Conservation (phyloP, 2,888 invertebrate species). For the Perdita meconis region DNA sequence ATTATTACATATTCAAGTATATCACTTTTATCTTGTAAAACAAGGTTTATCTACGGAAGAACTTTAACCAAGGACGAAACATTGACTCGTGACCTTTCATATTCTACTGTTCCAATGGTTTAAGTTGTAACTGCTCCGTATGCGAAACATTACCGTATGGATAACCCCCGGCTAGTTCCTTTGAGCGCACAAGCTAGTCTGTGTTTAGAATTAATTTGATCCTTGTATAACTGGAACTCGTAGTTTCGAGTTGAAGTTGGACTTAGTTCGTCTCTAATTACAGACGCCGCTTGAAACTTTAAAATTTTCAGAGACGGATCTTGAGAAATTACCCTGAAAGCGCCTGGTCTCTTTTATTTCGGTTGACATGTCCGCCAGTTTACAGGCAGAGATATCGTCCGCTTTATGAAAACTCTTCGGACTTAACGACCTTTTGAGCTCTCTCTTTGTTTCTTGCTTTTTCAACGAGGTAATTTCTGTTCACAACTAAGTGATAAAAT, state of each 20-base stretch:
- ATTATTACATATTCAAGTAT: too few species aligned
- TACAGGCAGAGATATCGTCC: not conserved
- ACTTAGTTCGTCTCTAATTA: slow-evolving; percentile 4
- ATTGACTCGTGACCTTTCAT: not conserved
- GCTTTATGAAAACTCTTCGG: not conserved
- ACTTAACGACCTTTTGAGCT: not conserved
- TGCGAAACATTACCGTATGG: not conserved
- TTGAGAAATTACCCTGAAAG: not conserved
- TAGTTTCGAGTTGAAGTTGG: not conserved
- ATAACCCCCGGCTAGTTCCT: not conserved
- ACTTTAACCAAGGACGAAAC: not conserved
- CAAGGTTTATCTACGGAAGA: not conserved
- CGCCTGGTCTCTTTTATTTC: not conserved
- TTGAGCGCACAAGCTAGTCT: not conserved
- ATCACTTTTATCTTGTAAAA: not conserved
- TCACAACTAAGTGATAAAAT: too few species aligned
- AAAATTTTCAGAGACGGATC: not conserved
- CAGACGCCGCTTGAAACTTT: not conserved
- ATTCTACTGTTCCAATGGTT: not conserved
- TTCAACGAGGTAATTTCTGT: too few species aligned
- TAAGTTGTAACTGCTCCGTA: not conserved
- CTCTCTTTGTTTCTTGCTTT: too few species aligned
- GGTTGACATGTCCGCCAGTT: not conserved
- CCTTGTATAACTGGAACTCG: not conserved
- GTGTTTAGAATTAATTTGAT: slow-evolving; percentile 31